Evolutionary conservation across 2,888 invertebrate genomes (phyloP), one percentile per base, ranked within the genome.

Genomic region (Serripes groenlandicus): DNA sequence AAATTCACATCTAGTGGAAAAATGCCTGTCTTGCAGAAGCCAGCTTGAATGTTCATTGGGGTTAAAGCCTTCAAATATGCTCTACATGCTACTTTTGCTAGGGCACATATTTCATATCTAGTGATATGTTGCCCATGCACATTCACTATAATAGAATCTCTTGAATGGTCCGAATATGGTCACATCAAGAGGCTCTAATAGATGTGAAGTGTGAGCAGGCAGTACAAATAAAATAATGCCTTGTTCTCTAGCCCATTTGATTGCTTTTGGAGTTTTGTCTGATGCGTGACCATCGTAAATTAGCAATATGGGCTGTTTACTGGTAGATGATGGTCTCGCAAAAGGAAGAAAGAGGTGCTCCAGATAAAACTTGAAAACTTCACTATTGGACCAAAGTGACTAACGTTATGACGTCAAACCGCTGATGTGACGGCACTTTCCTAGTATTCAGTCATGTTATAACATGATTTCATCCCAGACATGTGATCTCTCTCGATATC

Each of bases 141-240:
- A 71, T 58, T 78, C 72, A 5, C 28, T 26, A 58, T 84, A 76
- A 26, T 84, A 83, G 52, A 54, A n/a, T 32, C 21, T 52, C 28
- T 84, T 81, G 49, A 81, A 78, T 1, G 77, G 80, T n/a, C 78
- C 75, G 62, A 81, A 84, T 3, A 81, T 35, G n/a, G 74, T 26
- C 0, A 73, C 79, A 73, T 84, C 84, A 3, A 81, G 64, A 1
- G 85, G 74, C 62, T 62, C 32, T n/a, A 62, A 32, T 21, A 62
- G 23, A 34, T 62, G 62, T 11, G 62, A 62, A 21, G 32, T 62
- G 28, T 62, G 62, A 5, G 62, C 62, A 4, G 62, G 62, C 4
- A 62, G 34, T 9, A 62, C 62, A 62, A 62, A 62, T 9, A 62
- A n/a, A 18, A 58, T 58, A 7, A 32, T 34, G 15, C 62, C 62